Conservation (phyloP, 2,888 invertebrate species). For the Eristalinus sepulchralis region DNA sequence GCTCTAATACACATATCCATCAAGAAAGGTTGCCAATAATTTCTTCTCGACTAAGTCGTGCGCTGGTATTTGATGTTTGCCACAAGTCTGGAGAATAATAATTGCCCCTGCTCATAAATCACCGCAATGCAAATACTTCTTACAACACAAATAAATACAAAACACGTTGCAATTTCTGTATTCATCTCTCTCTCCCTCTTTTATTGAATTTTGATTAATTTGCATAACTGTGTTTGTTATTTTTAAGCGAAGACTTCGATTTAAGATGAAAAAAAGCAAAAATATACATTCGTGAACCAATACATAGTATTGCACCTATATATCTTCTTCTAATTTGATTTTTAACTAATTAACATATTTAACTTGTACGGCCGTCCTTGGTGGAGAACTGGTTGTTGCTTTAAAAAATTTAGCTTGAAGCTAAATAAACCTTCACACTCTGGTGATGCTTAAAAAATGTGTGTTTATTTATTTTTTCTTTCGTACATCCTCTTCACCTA, state of each 20-base stretch:
- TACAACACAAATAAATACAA: constrained; percentile 10
- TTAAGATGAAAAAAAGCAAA: not conserved
- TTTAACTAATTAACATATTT: constrained; percentile 44
- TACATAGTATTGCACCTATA: constrained; percentile 3
- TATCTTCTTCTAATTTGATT: constrained; percentile 24
- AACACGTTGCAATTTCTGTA: not conserved
- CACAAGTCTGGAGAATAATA: constrained; percentile 45
- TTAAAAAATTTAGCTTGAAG: constrained; percentile 30
- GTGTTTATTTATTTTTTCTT: constrained; percentile 13
- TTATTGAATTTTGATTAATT: not conserved
- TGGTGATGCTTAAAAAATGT: not conserved
- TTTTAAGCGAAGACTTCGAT: not conserved
- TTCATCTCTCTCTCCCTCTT: not conserved
- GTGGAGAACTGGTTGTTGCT: constrained; percentile 51
- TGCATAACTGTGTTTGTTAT: not conserved
- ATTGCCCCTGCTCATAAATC: constrained; percentile 53
- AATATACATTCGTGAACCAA: not conserved
- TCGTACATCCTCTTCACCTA: constrained; percentile 4
- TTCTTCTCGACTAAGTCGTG: not conserved
- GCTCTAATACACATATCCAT: not conserved
- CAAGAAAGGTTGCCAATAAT: constrained; percentile 3
- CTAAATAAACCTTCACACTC: constrained; percentile 25
- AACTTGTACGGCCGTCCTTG: constrained; percentile 60
- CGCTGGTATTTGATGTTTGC: constrained; percentile 24
- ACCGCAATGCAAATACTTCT: constrained; percentile 40